A percentile compares a stretch with the other conserved stretches of the same genome.
phyloP scores from a whole-genome alignment of 2,113 vertebrate genomes.

The Euleptes europaea region DNA sequence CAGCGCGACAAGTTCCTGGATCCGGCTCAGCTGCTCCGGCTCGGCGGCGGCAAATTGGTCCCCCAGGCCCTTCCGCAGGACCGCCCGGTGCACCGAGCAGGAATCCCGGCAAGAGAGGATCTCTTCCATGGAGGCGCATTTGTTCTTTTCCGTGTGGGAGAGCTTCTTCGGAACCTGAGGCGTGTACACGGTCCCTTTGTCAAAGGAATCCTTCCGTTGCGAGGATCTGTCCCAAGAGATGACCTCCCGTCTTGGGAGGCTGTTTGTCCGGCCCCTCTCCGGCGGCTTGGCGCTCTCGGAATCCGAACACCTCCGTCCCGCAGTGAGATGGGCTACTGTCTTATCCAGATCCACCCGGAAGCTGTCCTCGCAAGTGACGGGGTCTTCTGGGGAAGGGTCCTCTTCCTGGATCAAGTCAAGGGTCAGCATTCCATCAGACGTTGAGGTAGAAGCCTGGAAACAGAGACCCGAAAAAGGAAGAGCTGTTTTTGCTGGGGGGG shows the following conservation, averaged over 20 bases:
- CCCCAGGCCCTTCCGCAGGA: slow-evolving; percentile 44
- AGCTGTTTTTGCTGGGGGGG: rapidly evolving
- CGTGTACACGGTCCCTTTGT: slow-evolving; percentile 75
- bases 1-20: slow-evolving; percentile 88
- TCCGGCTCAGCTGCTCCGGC: slow-evolving; percentile 67
- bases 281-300: slow-evolving; percentile 58
- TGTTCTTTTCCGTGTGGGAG: slow-evolving; percentile 77
- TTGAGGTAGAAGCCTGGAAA: slow-evolving; percentile 88
- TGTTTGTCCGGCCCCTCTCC: slow-evolving; percentile 67
- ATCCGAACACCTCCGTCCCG: slow-evolving; percentile 71
- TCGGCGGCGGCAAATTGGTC: slow-evolving; percentile 9
- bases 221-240: slow-evolving; percentile 60
- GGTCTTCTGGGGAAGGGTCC: slow-evolving; percentile 75
- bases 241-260: slow-evolving; percentile 68
- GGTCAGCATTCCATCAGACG: slow-evolving; percentile 91
- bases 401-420: slow-evolving; percentile 97
- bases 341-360: slow-evolving; percentile 81
- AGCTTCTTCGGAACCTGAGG: slow-evolving; percentile 79
- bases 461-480: neutral
- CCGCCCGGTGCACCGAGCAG: slow-evolving; percentile 26
- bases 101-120: slow-evolving; percentile 82
- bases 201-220: slow-evolving; percentile 59
- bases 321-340: slow-evolving; percentile 57
- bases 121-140: slow-evolving; percentile 90
- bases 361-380: slow-evolving; percentile 77